Evolutionary conservation across 2,888 invertebrate species (phyloP).

Genomic region (Cremastobaeus sp.): DNA sequence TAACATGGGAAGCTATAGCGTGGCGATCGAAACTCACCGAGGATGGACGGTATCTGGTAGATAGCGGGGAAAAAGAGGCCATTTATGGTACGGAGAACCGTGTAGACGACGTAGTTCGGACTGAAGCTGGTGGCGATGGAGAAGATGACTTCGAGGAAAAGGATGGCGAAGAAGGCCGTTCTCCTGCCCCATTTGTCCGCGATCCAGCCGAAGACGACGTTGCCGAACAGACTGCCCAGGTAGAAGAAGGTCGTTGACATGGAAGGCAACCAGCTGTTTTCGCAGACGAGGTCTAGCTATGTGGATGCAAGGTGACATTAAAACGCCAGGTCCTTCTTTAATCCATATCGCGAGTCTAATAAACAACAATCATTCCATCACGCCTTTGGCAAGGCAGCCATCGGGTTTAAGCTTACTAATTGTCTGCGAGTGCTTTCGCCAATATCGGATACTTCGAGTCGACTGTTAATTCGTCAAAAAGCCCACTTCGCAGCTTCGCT

Average conservation of each 20-base stretch:
- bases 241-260: constrained; percentile 84
- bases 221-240: constrained; percentile 84
- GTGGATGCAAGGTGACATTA: constrained; percentile 76
- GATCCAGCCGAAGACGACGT: constrained; percentile 84
- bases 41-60: constrained; percentile 84
- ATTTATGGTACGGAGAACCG: constrained; percentile 81
- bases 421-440: too few species aligned
- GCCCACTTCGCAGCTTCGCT: too few species aligned
- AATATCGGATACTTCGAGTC: too few species aligned
- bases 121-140: constrained; percentile 83
- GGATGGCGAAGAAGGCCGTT: constrained; percentile 82
- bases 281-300: constrained; percentile 83
- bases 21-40: constrained; percentile 80
- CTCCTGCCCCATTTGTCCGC: constrained; percentile 85
- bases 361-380: constrained; percentile 60
- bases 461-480: too few species aligned
- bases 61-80: constrained; percentile 84
- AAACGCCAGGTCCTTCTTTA: constrained; percentile 65
- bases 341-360: constrained; percentile 60
- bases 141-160: constrained; percentile 82
- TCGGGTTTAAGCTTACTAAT: too few species aligned
- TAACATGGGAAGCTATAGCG: neutral
- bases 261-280: constrained; percentile 82
- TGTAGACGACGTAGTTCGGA: constrained; percentile 81
- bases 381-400: constrained; percentile 55